A percentile compares a stretch with the other conserved stretches of the same genome.
Conservation (phyloP, 2,113 vertebrate species). For the Plotosus lineatus region DNA sequence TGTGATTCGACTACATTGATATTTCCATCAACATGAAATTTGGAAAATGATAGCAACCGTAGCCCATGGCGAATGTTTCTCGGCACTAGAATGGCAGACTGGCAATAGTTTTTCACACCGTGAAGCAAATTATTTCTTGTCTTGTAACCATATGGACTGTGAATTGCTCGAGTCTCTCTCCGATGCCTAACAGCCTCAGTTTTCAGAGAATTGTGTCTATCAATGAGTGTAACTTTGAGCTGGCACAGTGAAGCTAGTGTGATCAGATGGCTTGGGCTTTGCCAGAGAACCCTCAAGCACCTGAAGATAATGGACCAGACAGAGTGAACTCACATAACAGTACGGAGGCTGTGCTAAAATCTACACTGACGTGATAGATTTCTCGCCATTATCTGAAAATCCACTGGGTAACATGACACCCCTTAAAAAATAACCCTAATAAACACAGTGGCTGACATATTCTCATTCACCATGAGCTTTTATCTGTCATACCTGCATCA, state of each 20-base stretch:
- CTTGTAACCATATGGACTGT: slow-evolving; percentile 48
- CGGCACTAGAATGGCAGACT: slow-evolving; percentile 38
- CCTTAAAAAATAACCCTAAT: slow-evolving; percentile 37
- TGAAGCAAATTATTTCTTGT: slow-evolving; percentile 43
- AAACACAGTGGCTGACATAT: slow-evolving; percentile 45
- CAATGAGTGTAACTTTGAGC: slow-evolving; percentile 9
- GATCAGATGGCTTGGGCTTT: slow-evolving; percentile 34
- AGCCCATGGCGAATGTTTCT: slow-evolving; percentile 5
- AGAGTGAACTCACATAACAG: slow-evolving; percentile 28
- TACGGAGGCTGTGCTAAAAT: slow-evolving; percentile 33
- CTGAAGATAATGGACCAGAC: slow-evolving; percentile 31
- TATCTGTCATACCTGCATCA: slow-evolving; percentile 31
- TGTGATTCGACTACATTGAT: background rate
- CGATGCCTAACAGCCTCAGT: slow-evolving; percentile 28
- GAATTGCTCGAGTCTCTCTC: slow-evolving; percentile 27
- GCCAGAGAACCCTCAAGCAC: slow-evolving; percentile 11
- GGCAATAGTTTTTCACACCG: slow-evolving; percentile 42
- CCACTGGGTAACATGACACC: slow-evolving; percentile 26
- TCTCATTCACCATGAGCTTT: slow-evolving; percentile 39
- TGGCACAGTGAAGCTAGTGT: slow-evolving; percentile 21
- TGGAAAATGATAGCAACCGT: slow-evolving; percentile 2
- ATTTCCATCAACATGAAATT: background rate
- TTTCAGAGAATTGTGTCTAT: slow-evolving; percentile 38
- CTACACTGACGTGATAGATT: background rate
- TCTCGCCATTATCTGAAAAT: slow-evolving; percentile 42